These are phyloP conservation scores for Chalcosyrphus nemorum DNA, from an alignment of 2,888 invertebrate species.

Conservation along the genomic window DNA sequence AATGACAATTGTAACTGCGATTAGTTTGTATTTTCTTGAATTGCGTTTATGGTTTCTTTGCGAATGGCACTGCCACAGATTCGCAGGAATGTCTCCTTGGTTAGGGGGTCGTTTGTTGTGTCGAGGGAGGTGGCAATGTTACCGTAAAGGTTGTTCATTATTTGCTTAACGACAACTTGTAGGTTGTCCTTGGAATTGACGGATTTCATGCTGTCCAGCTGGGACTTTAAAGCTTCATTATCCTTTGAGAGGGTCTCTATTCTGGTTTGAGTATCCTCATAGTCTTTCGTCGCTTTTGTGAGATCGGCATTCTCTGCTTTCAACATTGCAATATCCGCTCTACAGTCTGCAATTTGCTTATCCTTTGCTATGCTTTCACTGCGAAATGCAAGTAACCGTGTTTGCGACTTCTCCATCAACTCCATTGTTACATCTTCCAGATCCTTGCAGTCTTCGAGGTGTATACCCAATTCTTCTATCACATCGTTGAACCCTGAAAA, in stretches of 20 bases:
- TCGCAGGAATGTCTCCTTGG: conserved; percentile 74
- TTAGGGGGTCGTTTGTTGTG: conserved; percentile 57
- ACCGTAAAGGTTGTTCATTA: conserved; percentile 77
- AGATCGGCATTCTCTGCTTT: neutral
- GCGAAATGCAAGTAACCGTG: conserved; percentile 3
- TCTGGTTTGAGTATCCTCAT: neutral
- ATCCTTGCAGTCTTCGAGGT: conserved; percentile 37
- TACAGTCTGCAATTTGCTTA: neutral
- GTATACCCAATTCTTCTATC: neutral
- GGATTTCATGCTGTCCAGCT: neutral
- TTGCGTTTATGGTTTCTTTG: conserved; percentile 75
- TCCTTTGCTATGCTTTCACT: conserved; percentile 24
- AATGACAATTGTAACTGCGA: conserved; percentile 27
- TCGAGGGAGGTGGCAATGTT: conserved; percentile 73
- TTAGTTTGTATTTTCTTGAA: conserved; percentile 48
- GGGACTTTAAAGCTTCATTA: neutral
- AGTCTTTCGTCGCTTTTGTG: neutral
- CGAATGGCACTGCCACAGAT: conserved; percentile 76
- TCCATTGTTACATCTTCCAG: conserved; percentile 30
- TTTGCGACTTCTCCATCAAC: conserved; percentile 34
- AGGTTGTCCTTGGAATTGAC: conserved; percentile 1
- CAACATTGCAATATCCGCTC: neutral
- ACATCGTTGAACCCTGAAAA: conserved; percentile 10
- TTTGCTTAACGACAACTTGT: conserved; percentile 73
- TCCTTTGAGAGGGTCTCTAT: neutral